Evolutionary conservation across 2,888 invertebrate genomes (phyloP).

Genomic region (Macaria notata): DNA sequence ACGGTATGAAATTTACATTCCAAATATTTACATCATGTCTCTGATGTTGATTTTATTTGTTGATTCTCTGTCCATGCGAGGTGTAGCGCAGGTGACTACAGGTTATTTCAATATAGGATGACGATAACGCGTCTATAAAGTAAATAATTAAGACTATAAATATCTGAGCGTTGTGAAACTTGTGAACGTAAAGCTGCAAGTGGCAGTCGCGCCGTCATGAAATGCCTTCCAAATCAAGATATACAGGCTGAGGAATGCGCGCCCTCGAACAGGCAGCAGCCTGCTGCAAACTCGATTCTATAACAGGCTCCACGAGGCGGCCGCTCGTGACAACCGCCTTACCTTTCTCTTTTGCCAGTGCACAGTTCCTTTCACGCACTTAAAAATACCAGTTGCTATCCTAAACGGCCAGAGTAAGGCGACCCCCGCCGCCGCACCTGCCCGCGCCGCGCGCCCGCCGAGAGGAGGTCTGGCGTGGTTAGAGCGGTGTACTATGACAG

Average conservation of each 20-base stretch:
- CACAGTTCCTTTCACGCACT: constrained; percentile 60
- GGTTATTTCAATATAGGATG: no score
- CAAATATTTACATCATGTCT: constrained; percentile 2
- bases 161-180: background rate
- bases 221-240: constrained; percentile 18
- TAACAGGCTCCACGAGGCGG: constrained; percentile 40
- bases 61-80: constrained; percentile 1
- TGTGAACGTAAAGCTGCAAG: background rate
- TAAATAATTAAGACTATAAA: constrained; percentile 1
- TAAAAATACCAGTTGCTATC: constrained; percentile 48
- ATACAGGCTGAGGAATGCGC: constrained; percentile 23
- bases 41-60: background rate
- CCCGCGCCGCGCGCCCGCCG: constrained; percentile 31
- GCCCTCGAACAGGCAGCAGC: constrained; percentile 8
- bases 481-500: constrained; percentile 46
- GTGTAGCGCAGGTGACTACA: background rate
- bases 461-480: constrained; percentile 45
- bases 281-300: constrained; percentile 43
- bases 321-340: constrained; percentile 40
- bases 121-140: no score
- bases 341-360: constrained; percentile 67
- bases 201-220: constrained; percentile 7
- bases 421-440: constrained; percentile 33
- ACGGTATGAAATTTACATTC: constrained; percentile 6
- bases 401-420: constrained; percentile 41